Base-by-base conservation (phyloP, 2,113 vertebrate genomes). In the Choloepus hoffmanni region DNA sequence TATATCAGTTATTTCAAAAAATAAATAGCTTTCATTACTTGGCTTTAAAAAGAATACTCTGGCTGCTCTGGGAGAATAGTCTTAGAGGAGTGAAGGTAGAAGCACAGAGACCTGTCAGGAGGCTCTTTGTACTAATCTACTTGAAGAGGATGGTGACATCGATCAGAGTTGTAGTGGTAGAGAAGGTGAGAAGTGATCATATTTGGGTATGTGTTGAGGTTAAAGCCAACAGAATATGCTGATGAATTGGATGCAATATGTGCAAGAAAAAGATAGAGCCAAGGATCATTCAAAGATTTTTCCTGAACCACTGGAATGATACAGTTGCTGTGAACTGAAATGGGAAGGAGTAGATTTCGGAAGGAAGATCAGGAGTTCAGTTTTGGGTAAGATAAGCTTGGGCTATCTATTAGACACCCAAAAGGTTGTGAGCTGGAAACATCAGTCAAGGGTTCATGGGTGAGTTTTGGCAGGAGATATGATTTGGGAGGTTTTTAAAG, bases 21-120 rank as follows among this genome's bases (percentile, higher is more conserved):
- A 67, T 43, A 87, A 90, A 72, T 74, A 33, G 5, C 14, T 93
- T 89, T 95, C 26, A 76, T 94, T 48, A 30, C 16, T 83, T 90
- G 63, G 4, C 68, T 96, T 94, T 87, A 77, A 28, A 72, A 84
- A 30, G 88, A 89, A n/a, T 79, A 55, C 48, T 53, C 40, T 24
- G 76, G 23, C 23, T 55, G 10, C 14, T 85, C 55, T 9, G 40
- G 73, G 48, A 76, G n/a, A 91, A 89, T 65, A 45, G 88, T n/a
- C 1, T 43, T 13, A 70, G 65, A 85, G 30, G 83, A 8, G 11
- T 24, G 30, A 67, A 74, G 12, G 3, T 14, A 7, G 26, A 96
- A 33, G 12, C 60, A 36, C 0, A 83, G 53, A 83, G 15, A 45
- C 10, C 26, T 36, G 9, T 48, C 58, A 82, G 33, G 63, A 94